Conservation (phyloP, 2,113 vertebrate genomes). For the Marmota flaviventris region DNA sequence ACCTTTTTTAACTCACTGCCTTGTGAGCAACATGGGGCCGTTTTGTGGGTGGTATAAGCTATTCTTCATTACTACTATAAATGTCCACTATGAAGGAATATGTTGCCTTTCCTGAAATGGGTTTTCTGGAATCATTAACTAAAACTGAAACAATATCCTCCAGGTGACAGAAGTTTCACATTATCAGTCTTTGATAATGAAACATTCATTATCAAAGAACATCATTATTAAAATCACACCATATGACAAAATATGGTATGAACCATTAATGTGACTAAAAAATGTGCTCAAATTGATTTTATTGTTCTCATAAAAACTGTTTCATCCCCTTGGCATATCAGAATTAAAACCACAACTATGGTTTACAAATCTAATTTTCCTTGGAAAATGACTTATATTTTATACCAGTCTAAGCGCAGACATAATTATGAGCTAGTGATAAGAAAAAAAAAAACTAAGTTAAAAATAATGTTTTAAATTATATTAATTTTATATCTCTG, state of each 20-base stretch:
- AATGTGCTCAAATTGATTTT: background rate
- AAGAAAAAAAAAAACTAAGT: background rate
- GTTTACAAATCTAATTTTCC: background rate
- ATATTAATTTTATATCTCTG: background rate
- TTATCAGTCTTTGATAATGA: background rate
- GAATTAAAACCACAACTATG: background rate
- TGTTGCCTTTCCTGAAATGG: background rate
- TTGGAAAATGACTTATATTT: background rate
- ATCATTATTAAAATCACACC: background rate
- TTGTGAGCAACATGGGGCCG: background rate
- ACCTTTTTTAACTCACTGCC: conserved; percentile 16
- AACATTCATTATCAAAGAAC: background rate
- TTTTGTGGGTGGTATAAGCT: background rate
- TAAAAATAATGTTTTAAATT: background rate
- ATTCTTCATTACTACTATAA: background rate
- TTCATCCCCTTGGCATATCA: background rate
- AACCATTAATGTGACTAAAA: background rate
- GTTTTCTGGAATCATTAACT: background rate
- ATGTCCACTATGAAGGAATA: background rate
- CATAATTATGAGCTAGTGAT: background rate
- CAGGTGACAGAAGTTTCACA: background rate
- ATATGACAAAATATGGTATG: background rate
- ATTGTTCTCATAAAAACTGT: background rate
- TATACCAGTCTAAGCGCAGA: background rate
- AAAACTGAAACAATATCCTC: background rate